Base-by-base conservation (phyloP, 2,797 vertebrate species). In the Notamacropus eugenii region DNA sequence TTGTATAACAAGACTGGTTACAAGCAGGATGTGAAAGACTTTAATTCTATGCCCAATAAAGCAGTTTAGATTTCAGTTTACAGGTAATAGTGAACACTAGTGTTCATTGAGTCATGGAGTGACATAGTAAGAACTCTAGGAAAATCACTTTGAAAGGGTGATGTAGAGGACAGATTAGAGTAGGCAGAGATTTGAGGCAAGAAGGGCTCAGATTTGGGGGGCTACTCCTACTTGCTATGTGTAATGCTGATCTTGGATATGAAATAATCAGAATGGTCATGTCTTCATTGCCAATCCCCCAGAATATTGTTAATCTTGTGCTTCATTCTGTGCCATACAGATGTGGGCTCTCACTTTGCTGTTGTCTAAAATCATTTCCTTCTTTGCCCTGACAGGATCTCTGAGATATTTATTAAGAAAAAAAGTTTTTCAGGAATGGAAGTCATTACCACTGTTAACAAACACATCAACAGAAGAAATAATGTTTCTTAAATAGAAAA, bases 241-340 rank as follows among this genome's bases (percentile, higher is more conserved):
- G 19, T 74, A 67, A 19, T 67, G 34, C 62, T 67, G 62, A 14
- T 13, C 34, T 67, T 67, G 34, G 13, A 8, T 50, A 87, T 87
- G 12, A 11, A 19, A 1, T 28, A 13, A 50, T 11, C 90, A 22
- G 24, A 54, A 34, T 27, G 82, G 28, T 24, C 29, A 11, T 28
- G 1, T 29, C 29, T 4, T 28, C 52, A 55, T 4, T 74, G 3
- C 0, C 29, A 22, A 5, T 12, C 52, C 40, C 1, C 6, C 2
- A 62, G 22, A 5, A 54, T 40, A 11, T 28, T 0, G 0, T 13
- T 9, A 55, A 29, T 22, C 62, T 46, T 52, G 3, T 5, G 0
- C 50, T 4, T n/a, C 27, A 24, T 9, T 12, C 55, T 4, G 10
- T 0, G 10, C 9, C 67, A n/a, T 5, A 3, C 0, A 31, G 46